phyloP scores from a whole-genome alignment of 2,113 vertebrate genomes.

The Oreamnos americanus region DNA sequence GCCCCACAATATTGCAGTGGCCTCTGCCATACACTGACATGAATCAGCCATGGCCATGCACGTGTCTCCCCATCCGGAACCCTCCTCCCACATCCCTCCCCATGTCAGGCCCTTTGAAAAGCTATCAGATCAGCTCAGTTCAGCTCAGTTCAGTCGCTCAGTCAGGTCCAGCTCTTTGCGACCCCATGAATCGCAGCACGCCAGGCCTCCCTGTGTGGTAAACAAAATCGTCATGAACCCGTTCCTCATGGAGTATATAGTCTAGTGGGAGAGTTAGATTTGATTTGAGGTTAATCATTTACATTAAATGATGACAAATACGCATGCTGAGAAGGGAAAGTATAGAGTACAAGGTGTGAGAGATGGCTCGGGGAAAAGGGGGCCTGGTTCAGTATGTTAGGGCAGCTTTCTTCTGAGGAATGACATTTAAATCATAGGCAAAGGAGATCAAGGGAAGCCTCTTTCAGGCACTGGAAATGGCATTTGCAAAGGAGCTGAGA shows the following conservation, averaged over 20 bases:
- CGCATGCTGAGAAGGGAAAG: neutral
- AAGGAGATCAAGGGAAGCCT: neutral
- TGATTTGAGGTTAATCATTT: neutral
- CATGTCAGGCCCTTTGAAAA: neutral
- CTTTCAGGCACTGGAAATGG: neutral
- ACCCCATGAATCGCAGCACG: too few species aligned
- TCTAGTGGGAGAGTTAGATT: neutral
- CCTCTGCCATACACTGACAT: neutral
- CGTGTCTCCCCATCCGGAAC: rapidly evolving
- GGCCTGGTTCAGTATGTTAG: neutral
- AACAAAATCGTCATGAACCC: neutral
- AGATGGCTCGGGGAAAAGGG: neutral
- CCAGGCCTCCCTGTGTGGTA: neutral
- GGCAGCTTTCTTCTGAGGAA: neutral
- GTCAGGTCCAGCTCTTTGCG: too few species aligned
- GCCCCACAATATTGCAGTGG: neutral
- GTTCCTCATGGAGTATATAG: neutral
- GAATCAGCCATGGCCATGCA: neutral
- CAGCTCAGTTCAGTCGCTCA: too few species aligned
- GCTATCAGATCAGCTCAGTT: too few species aligned
- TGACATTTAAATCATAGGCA: neutral
- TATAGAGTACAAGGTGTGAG: neutral
- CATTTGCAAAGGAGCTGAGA: neutral
- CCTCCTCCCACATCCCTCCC: neutral
- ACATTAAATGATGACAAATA: neutral